Conservation (phyloP, 2,888 invertebrate genomes). For the Caprella mutica region DNA sequence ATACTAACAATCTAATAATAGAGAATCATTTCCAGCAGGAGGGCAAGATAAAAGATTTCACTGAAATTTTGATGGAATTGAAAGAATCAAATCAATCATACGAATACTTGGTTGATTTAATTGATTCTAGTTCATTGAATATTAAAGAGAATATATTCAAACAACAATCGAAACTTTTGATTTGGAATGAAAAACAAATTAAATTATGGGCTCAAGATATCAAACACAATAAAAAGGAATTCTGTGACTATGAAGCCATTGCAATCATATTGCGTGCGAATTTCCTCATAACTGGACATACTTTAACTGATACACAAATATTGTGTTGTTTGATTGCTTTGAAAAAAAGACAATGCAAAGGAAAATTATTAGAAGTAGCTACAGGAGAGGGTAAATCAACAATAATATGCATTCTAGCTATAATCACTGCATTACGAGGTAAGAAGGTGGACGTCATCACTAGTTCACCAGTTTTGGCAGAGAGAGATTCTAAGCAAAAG, state of each 20-base stretch:
- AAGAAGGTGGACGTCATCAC: neutral
- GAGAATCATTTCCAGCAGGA: neutral
- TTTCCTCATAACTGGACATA: neutral
- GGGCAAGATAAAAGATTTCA: neutral
- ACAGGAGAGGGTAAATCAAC: slow-evolving; percentile 1
- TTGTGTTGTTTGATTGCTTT: neutral
- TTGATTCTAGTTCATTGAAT: neutral
- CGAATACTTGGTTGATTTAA: neutral
- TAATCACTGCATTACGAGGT: neutral
- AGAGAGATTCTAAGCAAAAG: slow-evolving; percentile 1
- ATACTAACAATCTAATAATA: neutral
- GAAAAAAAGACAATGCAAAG: neutral
- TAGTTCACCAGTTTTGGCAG: slow-evolving; percentile 1
- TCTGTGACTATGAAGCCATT: neutral
- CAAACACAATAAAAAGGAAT: neutral
- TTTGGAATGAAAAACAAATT: neutral
- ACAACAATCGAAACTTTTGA: neutral
- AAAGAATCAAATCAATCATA: neutral
- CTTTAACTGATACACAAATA: neutral
- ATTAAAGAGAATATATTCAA: neutral
- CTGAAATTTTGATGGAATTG: neutral
- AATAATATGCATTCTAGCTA: neutral
- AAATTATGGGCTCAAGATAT: neutral
- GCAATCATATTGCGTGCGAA: neutral
- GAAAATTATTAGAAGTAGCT: neutral